phyloP scores from a whole-genome alignment of 2,888 invertebrate genomes.

The Subacronicta megacephala region DNA sequence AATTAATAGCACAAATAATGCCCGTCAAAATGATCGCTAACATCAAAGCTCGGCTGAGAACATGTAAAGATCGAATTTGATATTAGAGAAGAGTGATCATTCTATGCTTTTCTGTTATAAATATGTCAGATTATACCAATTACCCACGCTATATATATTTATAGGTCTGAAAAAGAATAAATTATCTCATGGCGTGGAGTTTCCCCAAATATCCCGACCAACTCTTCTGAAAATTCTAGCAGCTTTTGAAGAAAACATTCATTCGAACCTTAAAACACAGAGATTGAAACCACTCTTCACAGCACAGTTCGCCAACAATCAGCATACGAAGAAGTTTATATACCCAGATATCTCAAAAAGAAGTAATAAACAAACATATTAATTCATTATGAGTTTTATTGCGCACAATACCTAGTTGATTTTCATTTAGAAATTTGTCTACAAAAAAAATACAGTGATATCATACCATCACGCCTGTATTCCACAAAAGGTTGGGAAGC shows the following conservation, averaged over 20 bases:
- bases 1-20: no score
- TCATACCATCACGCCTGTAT: no score
- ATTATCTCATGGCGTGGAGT: conserved; percentile 65
- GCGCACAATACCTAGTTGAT: no score
- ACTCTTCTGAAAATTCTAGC: conserved; percentile 72
- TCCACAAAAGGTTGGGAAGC: no score
- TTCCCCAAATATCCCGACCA: conserved; percentile 66
- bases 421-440: no score
- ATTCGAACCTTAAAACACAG: conserved; percentile 34
- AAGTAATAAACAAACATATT: not conserved
- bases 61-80: no score
- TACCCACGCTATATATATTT: not conserved
- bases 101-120: no score
- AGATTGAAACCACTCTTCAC: conserved; percentile 63
- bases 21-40: no score
- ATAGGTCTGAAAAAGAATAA: conserved; percentile 19
- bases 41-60: no score
- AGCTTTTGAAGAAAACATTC: conserved; percentile 68
- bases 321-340: conserved; percentile 70
- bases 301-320: conserved; percentile 76
- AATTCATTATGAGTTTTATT: no score
- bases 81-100: no score
- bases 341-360: conserved; percentile 59
- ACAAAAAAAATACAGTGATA: no score
- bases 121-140: not conserved